These are phyloP conservation scores for Xylota segnis DNA, from an alignment of 2,888 invertebrate genomes.

Conservation along the genomic window DNA sequence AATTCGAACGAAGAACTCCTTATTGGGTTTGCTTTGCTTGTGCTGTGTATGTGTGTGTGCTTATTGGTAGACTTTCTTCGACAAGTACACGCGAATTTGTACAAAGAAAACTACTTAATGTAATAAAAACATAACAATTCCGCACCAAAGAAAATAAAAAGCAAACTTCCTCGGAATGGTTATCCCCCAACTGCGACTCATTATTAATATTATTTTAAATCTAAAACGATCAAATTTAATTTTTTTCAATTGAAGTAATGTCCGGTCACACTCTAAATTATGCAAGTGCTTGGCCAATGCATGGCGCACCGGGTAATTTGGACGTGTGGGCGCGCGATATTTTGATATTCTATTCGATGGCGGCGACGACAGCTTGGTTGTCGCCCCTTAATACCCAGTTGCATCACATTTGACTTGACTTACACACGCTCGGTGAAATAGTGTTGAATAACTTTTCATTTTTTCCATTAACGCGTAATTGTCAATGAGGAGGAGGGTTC, in stretches of 20 bases:
- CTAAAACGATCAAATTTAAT: slow-evolving; percentile 74
- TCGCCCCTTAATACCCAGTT: slow-evolving; percentile 63
- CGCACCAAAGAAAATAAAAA: slow-evolving; percentile 23
- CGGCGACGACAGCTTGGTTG: slow-evolving; percentile 21
- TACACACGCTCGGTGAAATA: slow-evolving; percentile 52
- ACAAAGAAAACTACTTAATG: slow-evolving; percentile 38
- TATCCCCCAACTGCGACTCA: slow-evolving; percentile 14
- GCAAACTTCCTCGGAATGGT: slow-evolving; percentile 24
- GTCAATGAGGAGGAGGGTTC: slow-evolving; percentile 39
- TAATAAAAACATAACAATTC: slow-evolving; percentile 40
- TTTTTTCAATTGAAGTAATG: slow-evolving; percentile 73
- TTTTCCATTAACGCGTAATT: slow-evolving; percentile 47
- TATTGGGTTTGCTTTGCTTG: not conserved
- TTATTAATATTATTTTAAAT: slow-evolving; percentile 70
- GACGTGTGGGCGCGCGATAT: slow-evolving; percentile 73
- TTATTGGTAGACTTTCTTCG: slow-evolving; percentile 22
- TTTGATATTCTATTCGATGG: slow-evolving; percentile 72
- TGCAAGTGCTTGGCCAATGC: slow-evolving; percentile 73
- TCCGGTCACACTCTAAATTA: slow-evolving; percentile 73
- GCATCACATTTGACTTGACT: slow-evolving; percentile 69
- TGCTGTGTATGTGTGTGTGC: not conserved
- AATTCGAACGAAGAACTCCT: slow-evolving; percentile 30
- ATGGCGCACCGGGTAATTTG: slow-evolving; percentile 58
- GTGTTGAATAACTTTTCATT: slow-evolving; percentile 64
- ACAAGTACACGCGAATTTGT: slow-evolving; percentile 39